Evolutionary conservation across 1,140 invertebrate genomes (phyloP).

Genomic region (Cotesia glomerata): DNA sequence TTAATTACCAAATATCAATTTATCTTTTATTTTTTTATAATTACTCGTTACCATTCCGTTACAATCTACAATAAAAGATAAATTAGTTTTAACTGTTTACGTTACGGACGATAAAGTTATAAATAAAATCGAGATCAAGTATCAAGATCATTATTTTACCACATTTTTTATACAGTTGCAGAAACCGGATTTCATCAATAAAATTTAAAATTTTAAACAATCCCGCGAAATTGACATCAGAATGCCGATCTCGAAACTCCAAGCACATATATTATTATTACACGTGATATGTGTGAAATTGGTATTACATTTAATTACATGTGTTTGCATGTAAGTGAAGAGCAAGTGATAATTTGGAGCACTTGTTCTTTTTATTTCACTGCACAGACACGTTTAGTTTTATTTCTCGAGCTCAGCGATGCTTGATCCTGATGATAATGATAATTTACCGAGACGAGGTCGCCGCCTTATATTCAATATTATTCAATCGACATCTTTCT

Average conservation of each 20-base stretch:
- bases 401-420: background rate
- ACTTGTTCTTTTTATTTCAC: background rate
- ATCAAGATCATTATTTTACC: background rate
- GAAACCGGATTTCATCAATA: background rate
- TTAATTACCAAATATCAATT: too few species aligned
- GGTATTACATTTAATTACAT: background rate
- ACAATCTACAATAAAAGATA: too few species aligned
- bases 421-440: background rate
- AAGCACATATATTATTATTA: background rate
- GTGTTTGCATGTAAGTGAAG: too few species aligned
- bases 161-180: background rate
- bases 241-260: background rate
- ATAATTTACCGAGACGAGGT: slow-evolving; percentile 11
- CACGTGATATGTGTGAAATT: background rate
- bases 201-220: background rate
- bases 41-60: too few species aligned
- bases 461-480: background rate
- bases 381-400: background rate
- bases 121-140: slow-evolving; percentile 1
- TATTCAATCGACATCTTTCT: slow-evolving; percentile 9
- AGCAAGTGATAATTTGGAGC: slow-evolving; percentile 13
- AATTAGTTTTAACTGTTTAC: too few species aligned
- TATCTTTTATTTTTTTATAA: too few species aligned
- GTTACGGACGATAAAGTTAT: background rate
- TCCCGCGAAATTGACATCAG: background rate